Conservation (phyloP, 2,797 vertebrate species). For the Protonibea diacanthus region DNA sequence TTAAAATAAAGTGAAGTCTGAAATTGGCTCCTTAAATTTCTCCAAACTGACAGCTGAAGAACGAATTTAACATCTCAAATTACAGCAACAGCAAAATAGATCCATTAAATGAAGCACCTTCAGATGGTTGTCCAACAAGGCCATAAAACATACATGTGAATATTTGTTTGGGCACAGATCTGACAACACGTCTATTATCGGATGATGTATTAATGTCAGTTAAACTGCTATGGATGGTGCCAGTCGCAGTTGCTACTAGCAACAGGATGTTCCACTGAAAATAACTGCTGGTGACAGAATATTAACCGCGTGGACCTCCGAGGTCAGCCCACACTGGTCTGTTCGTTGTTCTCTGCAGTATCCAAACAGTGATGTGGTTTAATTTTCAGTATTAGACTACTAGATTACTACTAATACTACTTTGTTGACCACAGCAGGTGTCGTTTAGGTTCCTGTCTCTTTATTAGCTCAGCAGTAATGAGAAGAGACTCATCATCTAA, state of each 20-base stretch:
- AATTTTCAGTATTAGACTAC: neutral
- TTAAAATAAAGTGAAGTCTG: neutral
- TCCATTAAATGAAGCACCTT: neutral
- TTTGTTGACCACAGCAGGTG: neutral
- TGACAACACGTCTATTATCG: neutral
- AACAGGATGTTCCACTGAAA: constrained; percentile 4
- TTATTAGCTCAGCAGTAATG: constrained; percentile 22
- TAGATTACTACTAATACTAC: neutral
- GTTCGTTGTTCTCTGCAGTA: neutral
- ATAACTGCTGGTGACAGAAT: neutral
- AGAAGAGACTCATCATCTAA: neutral
- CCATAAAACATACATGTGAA: neutral
- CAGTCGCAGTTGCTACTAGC: neutral
- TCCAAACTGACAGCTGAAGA: neutral
- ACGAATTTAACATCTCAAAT: neutral
- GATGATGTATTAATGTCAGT: neutral
- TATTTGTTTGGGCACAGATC: constrained; percentile 1
- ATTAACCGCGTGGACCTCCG: neutral
- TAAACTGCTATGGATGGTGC: neutral
- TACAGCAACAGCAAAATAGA: neutral
- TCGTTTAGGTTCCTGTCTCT: constrained; percentile 20
- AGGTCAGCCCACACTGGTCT: neutral
- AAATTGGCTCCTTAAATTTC: no score
- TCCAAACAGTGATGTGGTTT: neutral
- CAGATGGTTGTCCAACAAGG: neutral